Evolutionary conservation across 2,113 vertebrate species (phyloP).

Genomic region (Piaya cayana): DNA sequence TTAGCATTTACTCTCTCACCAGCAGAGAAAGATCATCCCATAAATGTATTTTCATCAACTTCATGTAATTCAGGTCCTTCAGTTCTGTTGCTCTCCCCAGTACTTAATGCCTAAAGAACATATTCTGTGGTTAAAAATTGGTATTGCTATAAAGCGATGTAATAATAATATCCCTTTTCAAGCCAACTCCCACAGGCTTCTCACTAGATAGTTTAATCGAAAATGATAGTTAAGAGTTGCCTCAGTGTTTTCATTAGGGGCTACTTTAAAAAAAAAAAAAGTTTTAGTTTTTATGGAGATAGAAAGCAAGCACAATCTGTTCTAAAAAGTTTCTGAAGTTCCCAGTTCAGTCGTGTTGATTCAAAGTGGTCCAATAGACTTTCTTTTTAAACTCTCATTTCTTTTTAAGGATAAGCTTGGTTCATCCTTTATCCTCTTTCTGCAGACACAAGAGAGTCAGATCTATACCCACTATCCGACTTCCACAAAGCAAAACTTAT

Average conservation of each 20-base stretch:
- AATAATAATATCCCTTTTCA: constrained; percentile 22
- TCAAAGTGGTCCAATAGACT: background rate
- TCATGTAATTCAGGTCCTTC: constrained; percentile 25
- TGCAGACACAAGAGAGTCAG: constrained; percentile 28
- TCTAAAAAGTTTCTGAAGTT: constrained; percentile 2
- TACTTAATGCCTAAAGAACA: constrained; percentile 10
- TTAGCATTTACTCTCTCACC: constrained; percentile 4
- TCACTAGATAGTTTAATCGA: background rate
- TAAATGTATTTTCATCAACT: background rate
- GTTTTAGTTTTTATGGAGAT: background rate
- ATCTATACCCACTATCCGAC: constrained; percentile 46
- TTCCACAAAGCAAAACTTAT: constrained; percentile 42
- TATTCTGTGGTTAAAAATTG: constrained; percentile 34
- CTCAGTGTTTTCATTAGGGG: constrained; percentile 4
- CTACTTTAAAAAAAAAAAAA: background rate
- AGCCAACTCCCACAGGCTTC: constrained; percentile 31
- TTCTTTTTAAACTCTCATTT: background rate
- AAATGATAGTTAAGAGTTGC: constrained; percentile 5
- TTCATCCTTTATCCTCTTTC: constrained; percentile 55
- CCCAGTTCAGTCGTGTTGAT: background rate
- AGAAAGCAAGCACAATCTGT: background rate
- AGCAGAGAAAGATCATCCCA: constrained; percentile 11
- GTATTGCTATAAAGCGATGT: constrained; percentile 23
- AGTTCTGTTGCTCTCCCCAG: background rate
- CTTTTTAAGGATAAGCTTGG: constrained; percentile 33